Evolutionary conservation across 2,113 vertebrate species (phyloP).

Genomic region (Nematolebias whitei): DNA sequence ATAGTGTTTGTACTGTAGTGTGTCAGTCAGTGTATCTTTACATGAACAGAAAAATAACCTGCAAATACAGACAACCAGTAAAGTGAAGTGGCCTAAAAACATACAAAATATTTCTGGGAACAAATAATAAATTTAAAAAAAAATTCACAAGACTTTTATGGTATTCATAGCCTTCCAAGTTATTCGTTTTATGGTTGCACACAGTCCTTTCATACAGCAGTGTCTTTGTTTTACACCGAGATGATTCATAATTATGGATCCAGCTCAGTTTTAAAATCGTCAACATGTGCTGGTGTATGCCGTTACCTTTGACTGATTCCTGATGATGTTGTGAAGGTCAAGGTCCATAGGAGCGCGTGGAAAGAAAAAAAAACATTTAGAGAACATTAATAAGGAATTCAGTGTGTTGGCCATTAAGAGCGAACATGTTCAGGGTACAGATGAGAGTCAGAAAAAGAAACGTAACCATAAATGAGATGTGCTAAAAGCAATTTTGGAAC

Average conservation of each 20-base stretch:
- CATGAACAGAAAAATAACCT: neutral
- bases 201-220: constrained; percentile 16
- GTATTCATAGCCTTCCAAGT: neutral
- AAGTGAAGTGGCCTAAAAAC: neutral
- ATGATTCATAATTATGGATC: constrained; percentile 51
- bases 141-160: neutral
- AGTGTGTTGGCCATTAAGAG: neutral
- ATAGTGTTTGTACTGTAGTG: neutral
- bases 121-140: neutral
- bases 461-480: constrained; percentile 9
- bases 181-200: constrained; percentile 4
- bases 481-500: neutral
- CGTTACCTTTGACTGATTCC: constrained; percentile 76
- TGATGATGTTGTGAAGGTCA: constrained; percentile 58
- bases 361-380: constrained; percentile 47
- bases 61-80: neutral
- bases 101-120: neutral
- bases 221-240: constrained; percentile 34
- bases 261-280: constrained; percentile 24
- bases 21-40: neutral
- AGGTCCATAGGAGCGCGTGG: constrained; percentile 52
- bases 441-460: constrained; percentile 9
- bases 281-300: constrained; percentile 15
- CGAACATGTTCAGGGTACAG: neutral
- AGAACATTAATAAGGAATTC: constrained; percentile 14